These are phyloP conservation scores for Rhynchonycteris naso DNA, from an alignment of 2,797 vertebrate species.

Conservation along the genomic window DNA sequence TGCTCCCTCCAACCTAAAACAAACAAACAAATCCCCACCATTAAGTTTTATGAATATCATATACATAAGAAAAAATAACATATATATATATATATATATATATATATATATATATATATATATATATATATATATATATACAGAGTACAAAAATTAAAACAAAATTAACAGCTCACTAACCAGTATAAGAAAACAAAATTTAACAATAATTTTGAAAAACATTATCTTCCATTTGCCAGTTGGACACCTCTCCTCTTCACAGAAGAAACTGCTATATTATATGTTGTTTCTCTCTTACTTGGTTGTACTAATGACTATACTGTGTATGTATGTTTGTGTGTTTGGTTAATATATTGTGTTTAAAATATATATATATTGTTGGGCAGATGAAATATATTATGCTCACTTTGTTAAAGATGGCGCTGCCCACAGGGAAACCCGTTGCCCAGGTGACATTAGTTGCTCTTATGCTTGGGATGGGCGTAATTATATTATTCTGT, in stretches of 20 bases:
- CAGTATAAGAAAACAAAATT: neutral
- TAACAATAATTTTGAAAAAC: conserved; percentile 11
- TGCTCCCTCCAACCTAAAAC: neutral
- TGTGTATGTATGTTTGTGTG: neutral
- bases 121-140: too few species aligned
- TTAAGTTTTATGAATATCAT: neutral
- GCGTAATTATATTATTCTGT: too few species aligned
- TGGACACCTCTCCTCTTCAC: neutral
- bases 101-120: too few species aligned
- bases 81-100: too few species aligned
- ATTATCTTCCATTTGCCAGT: neutral
- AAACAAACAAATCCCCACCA: neutral
- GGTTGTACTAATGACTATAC: neutral
- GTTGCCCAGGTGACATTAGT: too few species aligned
- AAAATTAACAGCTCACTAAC: neutral
- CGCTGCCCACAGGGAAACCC: too few species aligned
- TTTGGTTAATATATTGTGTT: neutral
- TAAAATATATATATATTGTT: neutral
- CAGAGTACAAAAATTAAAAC: neutral
- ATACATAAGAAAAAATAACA: neutral
- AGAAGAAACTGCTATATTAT: neutral
- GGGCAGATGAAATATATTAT: too few species aligned
- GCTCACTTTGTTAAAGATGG: too few species aligned
- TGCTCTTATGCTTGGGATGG: too few species aligned
- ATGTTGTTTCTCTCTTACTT: neutral